Evolutionary conservation across 2,888 invertebrate species (phyloP).

Genomic region (Melikaiella ostensackeni): DNA sequence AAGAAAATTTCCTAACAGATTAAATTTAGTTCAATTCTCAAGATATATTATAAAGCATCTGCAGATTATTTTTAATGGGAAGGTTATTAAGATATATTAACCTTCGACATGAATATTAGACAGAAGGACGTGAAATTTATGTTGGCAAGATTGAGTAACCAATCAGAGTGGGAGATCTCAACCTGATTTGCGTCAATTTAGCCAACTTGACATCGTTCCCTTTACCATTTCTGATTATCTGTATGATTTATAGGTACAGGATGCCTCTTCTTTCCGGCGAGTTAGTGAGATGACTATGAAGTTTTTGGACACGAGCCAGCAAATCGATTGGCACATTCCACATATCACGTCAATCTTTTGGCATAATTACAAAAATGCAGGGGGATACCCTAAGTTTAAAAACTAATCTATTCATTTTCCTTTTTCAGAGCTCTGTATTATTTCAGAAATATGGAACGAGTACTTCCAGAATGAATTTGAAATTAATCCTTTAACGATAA

Average conservation of each 20-base stretch:
- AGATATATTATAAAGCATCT: neutral
- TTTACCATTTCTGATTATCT: constrained; percentile 33
- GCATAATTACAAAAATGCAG: neutral
- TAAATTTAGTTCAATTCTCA: too few species aligned
- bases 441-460: neutral
- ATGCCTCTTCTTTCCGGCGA: constrained; percentile 18
- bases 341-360: constrained; percentile 28
- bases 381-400: neutral
- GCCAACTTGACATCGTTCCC: constrained; percentile 7
- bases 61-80: neutral
- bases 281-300: constrained; percentile 32
- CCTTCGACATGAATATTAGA: neutral
- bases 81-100: neutral
- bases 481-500: too few species aligned
- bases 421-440: neutral
- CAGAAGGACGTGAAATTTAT: neutral
- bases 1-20: too few species aligned
- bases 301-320: constrained; percentile 19
- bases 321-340: constrained; percentile 31
- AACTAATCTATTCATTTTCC: neutral
- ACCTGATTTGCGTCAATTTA: constrained; percentile 23
- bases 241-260: constrained; percentile 25
- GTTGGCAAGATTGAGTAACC: neutral
- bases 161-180: constrained; percentile 8
- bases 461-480: too few species aligned